Evolutionary conservation across 2,888 invertebrate species (phyloP).

Genomic region (Drosophila helvetica): DNA sequence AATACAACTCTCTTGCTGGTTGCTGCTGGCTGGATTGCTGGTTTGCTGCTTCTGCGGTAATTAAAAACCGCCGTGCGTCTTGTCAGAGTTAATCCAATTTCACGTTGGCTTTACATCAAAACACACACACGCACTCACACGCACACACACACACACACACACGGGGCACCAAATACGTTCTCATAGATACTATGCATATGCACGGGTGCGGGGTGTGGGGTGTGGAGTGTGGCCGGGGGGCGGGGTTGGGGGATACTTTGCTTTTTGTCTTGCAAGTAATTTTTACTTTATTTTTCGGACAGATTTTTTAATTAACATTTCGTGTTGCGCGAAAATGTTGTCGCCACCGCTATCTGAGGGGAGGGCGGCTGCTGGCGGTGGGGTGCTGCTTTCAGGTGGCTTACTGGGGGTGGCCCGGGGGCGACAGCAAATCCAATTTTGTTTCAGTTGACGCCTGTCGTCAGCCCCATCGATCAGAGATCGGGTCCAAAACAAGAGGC

Average conservation of each 20-base stretch:
- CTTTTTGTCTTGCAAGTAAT: constrained; percentile 42
- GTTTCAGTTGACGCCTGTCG: constrained; percentile 70
- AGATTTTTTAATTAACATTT: constrained; percentile 80
- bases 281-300: constrained; percentile 69
- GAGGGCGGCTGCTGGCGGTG: constrained; percentile 19
- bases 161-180: neutral
- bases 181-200: constrained; percentile 8
- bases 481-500: constrained; percentile 45
- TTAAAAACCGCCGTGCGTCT: constrained; percentile 66
- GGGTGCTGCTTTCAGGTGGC: constrained; percentile 17
- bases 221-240: no score
- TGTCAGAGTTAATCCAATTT: constrained; percentile 74
- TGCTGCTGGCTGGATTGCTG: no score
- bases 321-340: constrained; percentile 66
- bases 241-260: constrained; percentile 19
- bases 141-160: constrained; percentile 27
- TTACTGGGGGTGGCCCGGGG: constrained; percentile 50
- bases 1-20: constrained; percentile 19
- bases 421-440: constrained; percentile 70
- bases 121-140: constrained; percentile 29
- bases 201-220: neutral
- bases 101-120: constrained; percentile 56
- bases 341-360: constrained; percentile 49
- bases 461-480: constrained; percentile 67
- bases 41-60: constrained; percentile 53